Percentiles rank a stretch among this genome's conserved stretches.
These are phyloP conservation scores for Taurulus bubalis DNA, from an alignment of 2,113 vertebrate genomes.

Conservation along the genomic window DNA sequence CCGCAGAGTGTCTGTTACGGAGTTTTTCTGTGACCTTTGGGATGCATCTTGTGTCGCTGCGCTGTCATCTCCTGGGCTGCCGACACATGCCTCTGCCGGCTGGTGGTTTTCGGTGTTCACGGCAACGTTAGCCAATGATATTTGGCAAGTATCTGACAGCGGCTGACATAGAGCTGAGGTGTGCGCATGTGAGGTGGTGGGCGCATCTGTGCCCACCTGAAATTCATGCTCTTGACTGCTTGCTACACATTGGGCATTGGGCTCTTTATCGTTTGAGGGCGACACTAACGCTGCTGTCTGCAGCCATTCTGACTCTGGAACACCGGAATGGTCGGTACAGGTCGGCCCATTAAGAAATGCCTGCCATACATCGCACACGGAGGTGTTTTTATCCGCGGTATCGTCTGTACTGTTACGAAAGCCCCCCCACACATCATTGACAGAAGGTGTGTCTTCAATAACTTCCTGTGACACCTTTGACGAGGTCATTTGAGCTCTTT, in stretches of 20 bases:
- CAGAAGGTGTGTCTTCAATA: constrained; percentile 13
- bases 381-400: constrained; percentile 23
- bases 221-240: constrained; percentile 41
- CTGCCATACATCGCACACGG: constrained; percentile 72
- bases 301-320: constrained; percentile 77
- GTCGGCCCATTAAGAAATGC: constrained; percentile 67
- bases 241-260: constrained; percentile 22
- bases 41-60: constrained; percentile 34
- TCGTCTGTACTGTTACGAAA: constrained; percentile 58
- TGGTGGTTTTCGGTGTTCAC: constrained; percentile 43
- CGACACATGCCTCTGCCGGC: constrained; percentile 57
- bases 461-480: constrained; percentile 42
- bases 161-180: constrained; percentile 50
- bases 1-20: constrained; percentile 53
- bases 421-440: constrained; percentile 61
- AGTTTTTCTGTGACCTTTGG: constrained; percentile 67
- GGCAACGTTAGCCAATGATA: constrained; percentile 28
- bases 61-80: constrained; percentile 59
- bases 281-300: constrained; percentile 70
- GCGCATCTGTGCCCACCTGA: constrained; percentile 43
- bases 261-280: constrained; percentile 56
- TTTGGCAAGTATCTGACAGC: constrained; percentile 50
- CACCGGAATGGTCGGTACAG: constrained; percentile 35
- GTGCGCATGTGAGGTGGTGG: constrained; percentile 9
- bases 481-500: constrained; percentile 31